A percentile compares a stretch with the other conserved stretches of the same genome.
These are phyloP conservation scores for Carposina sasakii DNA, from an alignment of 1,140 invertebrate species.

Conservation along the genomic window DNA sequence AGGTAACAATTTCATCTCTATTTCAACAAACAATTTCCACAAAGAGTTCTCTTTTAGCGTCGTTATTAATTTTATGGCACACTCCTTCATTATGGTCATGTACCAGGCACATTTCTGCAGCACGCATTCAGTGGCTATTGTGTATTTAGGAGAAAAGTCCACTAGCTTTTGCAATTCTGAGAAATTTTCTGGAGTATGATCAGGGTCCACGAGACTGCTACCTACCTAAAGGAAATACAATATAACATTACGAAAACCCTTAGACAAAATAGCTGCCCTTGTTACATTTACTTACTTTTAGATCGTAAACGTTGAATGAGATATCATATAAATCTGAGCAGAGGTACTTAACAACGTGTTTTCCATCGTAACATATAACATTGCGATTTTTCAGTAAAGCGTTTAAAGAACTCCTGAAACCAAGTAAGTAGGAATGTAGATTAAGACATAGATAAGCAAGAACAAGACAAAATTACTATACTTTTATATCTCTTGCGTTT, in stretches of 20 bases:
- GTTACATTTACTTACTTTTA: conserved; percentile 35
- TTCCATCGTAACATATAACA: conserved; percentile 37
- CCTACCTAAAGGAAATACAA: conserved; percentile 33
- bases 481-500: too few relatives aligned
- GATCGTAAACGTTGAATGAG: conserved; percentile 27
- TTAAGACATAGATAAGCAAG: too few relatives aligned
- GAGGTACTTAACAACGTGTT: too few relatives aligned
- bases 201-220: conserved; percentile 35
- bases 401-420: conserved; percentile 26
- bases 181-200: conserved; percentile 40
- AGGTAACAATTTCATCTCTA: conserved; percentile 72
- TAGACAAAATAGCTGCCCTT: too few relatives aligned
- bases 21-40: conserved; percentile 64
- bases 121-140: conserved; percentile 32
- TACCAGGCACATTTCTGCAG: conserved; percentile 46
- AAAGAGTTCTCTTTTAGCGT: conserved; percentile 34
- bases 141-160: conserved; percentile 25
- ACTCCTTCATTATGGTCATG: conserved; percentile 27
- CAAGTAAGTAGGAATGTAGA: background rate
- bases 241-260: background rate
- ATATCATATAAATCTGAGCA: conserved; percentile 31
- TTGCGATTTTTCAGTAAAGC: conserved; percentile 23
- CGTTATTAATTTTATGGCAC: conserved; percentile 11
- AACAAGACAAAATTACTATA: too few relatives aligned
- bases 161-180: conserved; percentile 34